Evolutionary conservation across 1,140 invertebrate species (phyloP).

Genomic region (Stegodyphus dumicola): DNA sequence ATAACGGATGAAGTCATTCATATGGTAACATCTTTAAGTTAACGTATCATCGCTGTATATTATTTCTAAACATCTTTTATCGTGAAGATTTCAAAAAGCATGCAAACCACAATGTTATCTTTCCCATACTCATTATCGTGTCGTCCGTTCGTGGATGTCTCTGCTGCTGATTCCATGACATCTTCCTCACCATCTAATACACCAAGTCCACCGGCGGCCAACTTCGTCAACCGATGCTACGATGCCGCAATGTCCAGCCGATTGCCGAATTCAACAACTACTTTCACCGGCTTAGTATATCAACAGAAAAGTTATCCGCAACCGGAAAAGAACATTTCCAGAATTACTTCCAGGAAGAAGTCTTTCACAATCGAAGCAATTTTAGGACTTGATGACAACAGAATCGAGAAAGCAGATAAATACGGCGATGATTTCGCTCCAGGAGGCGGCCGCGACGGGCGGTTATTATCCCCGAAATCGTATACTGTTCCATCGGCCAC

Average conservation of each 20-base stretch:
- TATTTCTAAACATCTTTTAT: neutral
- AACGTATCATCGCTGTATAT: neutral
- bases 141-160: neutral
- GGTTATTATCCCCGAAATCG: neutral
- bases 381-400: slow-evolving; percentile 72
- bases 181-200: slow-evolving; percentile 15
- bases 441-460: neutral
- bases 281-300: neutral
- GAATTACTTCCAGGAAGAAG: slow-evolving; percentile 67
- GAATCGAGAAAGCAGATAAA: neutral
- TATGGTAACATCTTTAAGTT: neutral
- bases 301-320: neutral
- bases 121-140: neutral
- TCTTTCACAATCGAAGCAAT: slow-evolving; percentile 86
- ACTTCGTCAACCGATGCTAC: neutral
- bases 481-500: neutral
- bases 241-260: neutral
- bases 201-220: slow-evolving; percentile 17
- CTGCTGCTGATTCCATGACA: neutral
- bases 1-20: neutral
- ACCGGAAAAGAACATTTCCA: neutral
- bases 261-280: neutral
- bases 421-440: neutral
- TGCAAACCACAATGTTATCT: slow-evolving; percentile 34
- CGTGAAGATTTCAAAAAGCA: neutral